Percentiles rank a stretch among this genome's conserved stretches.
phyloP scores from a whole-genome alignment of 2,113 vertebrate genomes.

The Myiozetetes cayanensis region DNA sequence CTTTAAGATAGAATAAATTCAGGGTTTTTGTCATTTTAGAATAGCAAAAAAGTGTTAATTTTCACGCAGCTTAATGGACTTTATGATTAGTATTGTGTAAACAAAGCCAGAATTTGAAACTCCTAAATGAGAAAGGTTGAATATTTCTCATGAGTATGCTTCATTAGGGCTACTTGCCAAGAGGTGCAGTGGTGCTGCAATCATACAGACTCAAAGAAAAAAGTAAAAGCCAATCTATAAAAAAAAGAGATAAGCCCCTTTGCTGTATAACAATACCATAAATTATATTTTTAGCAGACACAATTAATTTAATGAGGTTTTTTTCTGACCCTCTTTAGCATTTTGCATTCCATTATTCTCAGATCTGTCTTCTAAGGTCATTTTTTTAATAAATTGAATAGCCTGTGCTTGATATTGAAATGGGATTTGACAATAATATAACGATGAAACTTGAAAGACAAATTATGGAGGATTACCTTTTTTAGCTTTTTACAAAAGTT shows the following conservation, averaged over 20 bases:
- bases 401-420: constrained; percentile 43
- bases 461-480: constrained; percentile 44
- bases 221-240: not conserved
- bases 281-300: constrained; percentile 27
- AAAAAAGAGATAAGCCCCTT: not conserved
- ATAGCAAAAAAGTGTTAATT: constrained; percentile 18
- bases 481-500: not conserved
- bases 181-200: not conserved
- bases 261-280: not conserved
- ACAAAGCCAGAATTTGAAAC: not conserved
- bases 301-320: constrained; percentile 48
- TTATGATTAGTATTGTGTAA: not conserved
- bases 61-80: not conserved
- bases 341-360: constrained; percentile 36
- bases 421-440: constrained; percentile 5
- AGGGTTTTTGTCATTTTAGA: not conserved
- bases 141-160: not conserved
- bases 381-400: constrained; percentile 39
- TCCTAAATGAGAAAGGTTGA: not conserved
- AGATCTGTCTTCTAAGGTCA: constrained; percentile 49
- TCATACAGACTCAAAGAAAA: not conserved
- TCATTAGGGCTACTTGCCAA: not conserved
- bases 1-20: not conserved
- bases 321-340: not conserved
- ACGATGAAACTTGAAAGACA: constrained; percentile 16